phyloP scores from a whole-genome alignment of 1,140 invertebrate genomes.

The Stenopsyche tienmushanensis region DNA sequence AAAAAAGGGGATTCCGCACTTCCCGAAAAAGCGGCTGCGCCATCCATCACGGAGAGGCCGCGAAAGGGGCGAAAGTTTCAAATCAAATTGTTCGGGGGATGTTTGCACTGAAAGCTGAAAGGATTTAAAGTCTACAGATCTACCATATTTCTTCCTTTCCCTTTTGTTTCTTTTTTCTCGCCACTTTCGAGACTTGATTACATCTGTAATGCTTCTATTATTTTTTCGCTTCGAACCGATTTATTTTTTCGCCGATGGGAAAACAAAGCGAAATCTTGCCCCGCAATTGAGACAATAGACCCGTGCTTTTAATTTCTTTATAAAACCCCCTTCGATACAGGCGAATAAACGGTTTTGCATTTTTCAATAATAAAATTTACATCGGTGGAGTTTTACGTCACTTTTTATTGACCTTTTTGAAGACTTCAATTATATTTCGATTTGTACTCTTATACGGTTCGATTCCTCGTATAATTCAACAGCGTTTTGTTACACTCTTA shows the following conservation, averaged over 20 bases:
- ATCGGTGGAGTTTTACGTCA: too few species aligned
- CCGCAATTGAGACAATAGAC: not conserved
- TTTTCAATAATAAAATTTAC: too few species aligned
- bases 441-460: too few species aligned
- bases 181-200: constrained; percentile 14
- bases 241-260: not conserved
- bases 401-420: too few species aligned
- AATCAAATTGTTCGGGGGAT: constrained; percentile 23
- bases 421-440: too few species aligned
- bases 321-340: too few species aligned
- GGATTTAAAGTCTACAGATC: constrained; percentile 24
- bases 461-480: too few species aligned
- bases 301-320: too few species aligned
- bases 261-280: constrained; percentile 1
- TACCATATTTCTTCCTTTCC: constrained; percentile 17
- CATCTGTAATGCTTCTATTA: constrained; percentile 19
- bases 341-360: too few species aligned
- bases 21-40: constrained; percentile 12
- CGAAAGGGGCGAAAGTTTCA: constrained; percentile 5
- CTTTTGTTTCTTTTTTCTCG: not conserved
- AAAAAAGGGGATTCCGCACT: constrained; percentile 12
- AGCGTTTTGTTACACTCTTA: too few species aligned
- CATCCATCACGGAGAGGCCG: constrained; percentile 8
- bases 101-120: constrained; percentile 23
- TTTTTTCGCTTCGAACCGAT: constrained; percentile 3